Base-by-base conservation (phyloP, 2,888 invertebrate genomes). In the Eupithecia dodoneata region DNA sequence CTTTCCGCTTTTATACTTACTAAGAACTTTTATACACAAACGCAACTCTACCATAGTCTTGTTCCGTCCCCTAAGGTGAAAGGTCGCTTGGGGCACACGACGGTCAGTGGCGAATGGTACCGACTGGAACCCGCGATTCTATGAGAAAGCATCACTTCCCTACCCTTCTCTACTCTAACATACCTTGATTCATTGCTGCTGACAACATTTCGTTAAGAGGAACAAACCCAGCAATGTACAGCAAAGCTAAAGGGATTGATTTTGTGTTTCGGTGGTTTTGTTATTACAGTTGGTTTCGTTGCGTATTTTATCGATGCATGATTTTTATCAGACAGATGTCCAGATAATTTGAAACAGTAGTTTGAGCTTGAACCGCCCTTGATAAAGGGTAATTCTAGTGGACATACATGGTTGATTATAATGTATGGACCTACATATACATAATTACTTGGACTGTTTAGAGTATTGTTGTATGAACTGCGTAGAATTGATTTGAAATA, bases 21-120 rank as follows among this genome's bases (percentile, higher is more conserved):
- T 10, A 73, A 41, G 13, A 66, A 42, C 15, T 47, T 15, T 47
- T 41, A 71, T 67, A 59, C 59, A 15, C 15, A 41, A 65, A 82
- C 30, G 30, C 85, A 63, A 84, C 89, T 93, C 91, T 41, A 90
- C 74, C 2, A 12, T 18, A 79, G 77, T 79, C 13, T 73, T 88
- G 86, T 90, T 81, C 85, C 75, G 83, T 89, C 90, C 93, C 93
- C 92, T 91, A 89, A 92, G 93, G 92, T 94, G 91, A 94, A 94
- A 94, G 93, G 93, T 93, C 92, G 90, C 87, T 85, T 87, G 89
- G 92, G 92, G 93, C 91, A 91, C 90, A 90, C 90, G 91, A 88
- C 93, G 94, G 94, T 93, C 94, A 94, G 88, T 88, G 89, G 91
- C 88, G 92, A 91, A 90, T 93, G 94, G 94, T 91, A 94, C 94